These are phyloP conservation scores for Rhynchophorus ferrugineus DNA, from an alignment of 1,140 invertebrate species.

Conservation along the genomic window DNA sequence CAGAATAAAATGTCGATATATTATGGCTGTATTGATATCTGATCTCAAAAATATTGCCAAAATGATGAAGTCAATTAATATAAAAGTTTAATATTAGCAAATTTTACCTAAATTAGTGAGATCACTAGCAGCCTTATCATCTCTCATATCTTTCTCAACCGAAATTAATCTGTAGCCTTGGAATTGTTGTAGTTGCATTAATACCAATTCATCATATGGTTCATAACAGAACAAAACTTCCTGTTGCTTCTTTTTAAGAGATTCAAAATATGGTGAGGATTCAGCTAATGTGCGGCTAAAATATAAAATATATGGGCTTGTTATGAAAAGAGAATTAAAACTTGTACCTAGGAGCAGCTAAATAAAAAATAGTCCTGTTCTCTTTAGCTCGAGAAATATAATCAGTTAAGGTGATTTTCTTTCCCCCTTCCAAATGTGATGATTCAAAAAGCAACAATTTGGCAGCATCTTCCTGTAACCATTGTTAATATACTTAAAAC, in stretches of 20 bases:
- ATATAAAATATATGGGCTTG: constrained; percentile 27
- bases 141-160: constrained; percentile 89
- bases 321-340: background rate
- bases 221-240: constrained; percentile 96
- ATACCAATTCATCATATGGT: constrained; percentile 89
- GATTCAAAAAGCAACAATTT: constrained; percentile 91
- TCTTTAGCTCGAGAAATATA: constrained; percentile 66
- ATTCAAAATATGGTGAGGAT: constrained; percentile 91
- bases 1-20: too few species aligned
- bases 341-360: constrained; percentile 82
- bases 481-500: background rate
- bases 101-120: constrained; percentile 45
- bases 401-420: constrained; percentile 74
- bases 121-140: constrained; percentile 54
- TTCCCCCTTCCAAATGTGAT: constrained; percentile 64
- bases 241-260: constrained; percentile 74
- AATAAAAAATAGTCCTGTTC: constrained; percentile 83
- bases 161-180: constrained; percentile 73
- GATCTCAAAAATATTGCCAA: too few species aligned
- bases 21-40: too few species aligned
- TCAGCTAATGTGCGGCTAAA: constrained; percentile 81
- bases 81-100: too few species aligned
- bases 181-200: constrained; percentile 84
- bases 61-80: too few species aligned
- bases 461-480: constrained; percentile 77